Conservation (phyloP, 2,113 vertebrate species). For the Lasiurus borealis region DNA sequence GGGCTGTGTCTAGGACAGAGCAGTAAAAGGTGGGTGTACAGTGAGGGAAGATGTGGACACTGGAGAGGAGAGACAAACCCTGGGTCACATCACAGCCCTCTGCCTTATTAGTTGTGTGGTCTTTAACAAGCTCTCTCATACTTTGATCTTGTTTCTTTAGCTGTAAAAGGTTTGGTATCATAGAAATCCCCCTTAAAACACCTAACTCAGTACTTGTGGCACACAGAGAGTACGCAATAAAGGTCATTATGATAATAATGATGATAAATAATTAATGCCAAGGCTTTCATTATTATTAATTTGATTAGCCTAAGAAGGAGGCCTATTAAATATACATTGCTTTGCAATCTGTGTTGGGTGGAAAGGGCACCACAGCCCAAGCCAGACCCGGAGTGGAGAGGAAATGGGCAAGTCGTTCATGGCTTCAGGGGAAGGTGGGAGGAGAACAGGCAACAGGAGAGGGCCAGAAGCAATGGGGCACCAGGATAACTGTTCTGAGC, state of each 20-base stretch:
- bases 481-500: neutral
- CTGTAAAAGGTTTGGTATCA: neutral
- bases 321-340: neutral
- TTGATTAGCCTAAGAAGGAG: neutral
- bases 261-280: neutral
- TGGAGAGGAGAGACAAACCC: neutral
- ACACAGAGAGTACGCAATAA: neutral
- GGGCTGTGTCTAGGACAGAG: rapidly evolving
- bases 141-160: neutral
- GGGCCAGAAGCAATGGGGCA: neutral
- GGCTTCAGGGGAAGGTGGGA: rapidly evolving
- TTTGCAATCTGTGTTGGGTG: neutral
- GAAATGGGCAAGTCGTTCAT: neutral
- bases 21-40: rapidly evolving
- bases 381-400: neutral
- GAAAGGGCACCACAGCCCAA: neutral
- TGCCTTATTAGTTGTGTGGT: neutral
- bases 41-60: rapidly evolving
- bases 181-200: neutral
- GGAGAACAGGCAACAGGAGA: neutral
- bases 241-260: neutral
- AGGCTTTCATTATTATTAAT: neutral
- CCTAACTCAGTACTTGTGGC: neutral
- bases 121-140: neutral
- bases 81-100: neutral